Evolutionary conservation across 2,888 invertebrate species (phyloP), one percentile per base, ranked within the genome.

Genomic region (Nephrotoma appendiculata): DNA sequence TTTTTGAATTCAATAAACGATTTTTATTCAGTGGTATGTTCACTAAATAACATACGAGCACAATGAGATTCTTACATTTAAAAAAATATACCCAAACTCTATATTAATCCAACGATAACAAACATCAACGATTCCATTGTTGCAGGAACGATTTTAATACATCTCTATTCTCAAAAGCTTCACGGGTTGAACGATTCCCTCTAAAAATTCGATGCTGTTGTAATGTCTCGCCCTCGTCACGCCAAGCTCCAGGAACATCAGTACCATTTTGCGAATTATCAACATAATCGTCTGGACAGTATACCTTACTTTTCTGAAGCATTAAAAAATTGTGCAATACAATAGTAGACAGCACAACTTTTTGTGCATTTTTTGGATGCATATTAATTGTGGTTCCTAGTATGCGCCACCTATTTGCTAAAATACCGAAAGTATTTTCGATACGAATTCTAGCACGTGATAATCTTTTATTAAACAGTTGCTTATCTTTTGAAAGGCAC

Each of bases 271-370:
- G 41, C 41, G 41, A 41, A 83, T 7, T 83, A 83, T 83, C 83
- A n/a, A 41, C 41, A 83, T 83, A 41, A 83, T 83, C 83, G 12
- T 83, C 83, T 41, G 83, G 83, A 57, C 57, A 57, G 42, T 86
- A 86, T 41, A 9, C 4, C 11, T 86, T 12, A 5, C 19, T 31
- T 31, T 86, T 7, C 12, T 83, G 52, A 1, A 86, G 5, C 87
- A 86, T 87, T 42, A 87, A 41, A 19, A 87, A 88, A 87, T 87
- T 88, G 43, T 88, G 87, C n/a, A 88, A 41, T 4, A 85, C 86
- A 15, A 87, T 41, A 48, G 86, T 87, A 48, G 87, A 86, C n/a
- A 87, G 42, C 0, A 87, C 86, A n/a, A 88, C 45, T 86, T 87
- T 87, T 86, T 87, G 43, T 86, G 31, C 11, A 43, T 31, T 41